Evolutionary conservation across 1,140 invertebrate genomes (phyloP), one percentile per base, ranked within the genome.

Genomic region (Pectinophora gossypiella): DNA sequence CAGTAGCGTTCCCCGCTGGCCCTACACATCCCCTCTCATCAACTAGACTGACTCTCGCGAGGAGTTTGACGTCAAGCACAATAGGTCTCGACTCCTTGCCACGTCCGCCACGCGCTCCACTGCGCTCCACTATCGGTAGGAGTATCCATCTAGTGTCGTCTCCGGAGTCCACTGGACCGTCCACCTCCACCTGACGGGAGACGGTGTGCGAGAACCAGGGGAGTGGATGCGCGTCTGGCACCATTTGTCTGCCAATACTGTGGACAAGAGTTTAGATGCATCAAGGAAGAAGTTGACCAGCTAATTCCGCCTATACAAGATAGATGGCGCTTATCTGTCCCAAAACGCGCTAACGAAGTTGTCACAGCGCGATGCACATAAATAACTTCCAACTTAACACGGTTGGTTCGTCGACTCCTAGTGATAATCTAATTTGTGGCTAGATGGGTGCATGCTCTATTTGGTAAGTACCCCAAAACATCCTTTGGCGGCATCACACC

Each of bases 241-340:
- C 73, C 72, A 83, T 79, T 58, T 87, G 78, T 45, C 82, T 77
- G 7, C 74, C 78, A 19, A 87, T 68, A 38, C 84, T 87, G 71
- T 54, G 23, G 48, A 27, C 12, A 51, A 35, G 45, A 62, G n/a
- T n/a, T n/a, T n/a, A n/a, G n/a, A n/a, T n/a, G n/a, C n/a, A n/a
- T n/a, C n/a, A n/a, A n/a, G n/a, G n/a, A n/a, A n/a, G n/a, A n/a
- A n/a, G n/a, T n/a, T n/a, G n/a, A n/a, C n/a, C n/a, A n/a, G n/a
- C n/a, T n/a, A n/a, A n/a, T n/a, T n/a, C n/a, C n/a, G n/a, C n/a
- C n/a, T n/a, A n/a, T n/a, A n/a, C n/a, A n/a, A n/a, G n/a, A n/a
- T n/a, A n/a, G n/a, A n/a, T n/a, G n/a, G n/a, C n/a, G n/a, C n/a
- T n/a, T n/a, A n/a, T n/a, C n/a, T n/a, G n/a, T n/a, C n/a, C n/a